Percentiles rank a stretch among this genome's conserved stretches.
Evolutionary conservation across 2,797 vertebrate species (phyloP).

Genomic region (Acanthurus lineatus): DNA sequence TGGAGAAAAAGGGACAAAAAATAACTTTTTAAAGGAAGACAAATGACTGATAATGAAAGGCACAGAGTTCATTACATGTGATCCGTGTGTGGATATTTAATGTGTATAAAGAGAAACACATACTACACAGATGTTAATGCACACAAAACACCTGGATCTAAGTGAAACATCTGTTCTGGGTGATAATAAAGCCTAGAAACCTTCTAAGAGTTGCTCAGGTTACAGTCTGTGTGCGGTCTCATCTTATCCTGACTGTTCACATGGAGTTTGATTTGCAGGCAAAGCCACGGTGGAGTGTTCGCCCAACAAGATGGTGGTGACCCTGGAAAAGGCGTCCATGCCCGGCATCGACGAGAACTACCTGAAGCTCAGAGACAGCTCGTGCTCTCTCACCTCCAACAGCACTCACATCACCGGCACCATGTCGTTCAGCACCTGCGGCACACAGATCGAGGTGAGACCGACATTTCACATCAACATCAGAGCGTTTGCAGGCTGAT

Average conservation of each 20-base stretch:
- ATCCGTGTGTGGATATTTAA: too few species aligned
- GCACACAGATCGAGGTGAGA: slow-evolving; percentile 79
- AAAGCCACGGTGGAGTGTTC: slow-evolving; percentile 66
- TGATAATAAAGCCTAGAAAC: not conserved
- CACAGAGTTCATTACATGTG: too few species aligned
- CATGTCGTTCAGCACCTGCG: slow-evolving; percentile 80
- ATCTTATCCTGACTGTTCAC: not conserved
- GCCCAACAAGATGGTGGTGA: slow-evolving; percentile 76
- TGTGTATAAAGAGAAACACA: too few species aligned
- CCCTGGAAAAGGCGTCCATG: slow-evolving; percentile 73
- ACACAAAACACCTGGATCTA: not conserved
- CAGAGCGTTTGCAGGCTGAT: not conserved
- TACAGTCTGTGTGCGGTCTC: too few species aligned
- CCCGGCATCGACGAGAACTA: slow-evolving; percentile 72
- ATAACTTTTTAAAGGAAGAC: too few species aligned
- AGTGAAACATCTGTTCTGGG: not conserved
- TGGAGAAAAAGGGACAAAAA: too few species aligned
- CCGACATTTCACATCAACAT: not conserved
- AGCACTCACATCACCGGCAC: slow-evolving; percentile 76
- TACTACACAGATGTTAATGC: not conserved
- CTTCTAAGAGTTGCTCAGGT: too few species aligned
- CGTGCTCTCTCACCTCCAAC: slow-evolving; percentile 80
- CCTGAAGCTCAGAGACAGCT: slow-evolving; percentile 74
- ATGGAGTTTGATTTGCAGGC: slow-evolving; percentile 56
- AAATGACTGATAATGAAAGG: too few species aligned